Evolutionary conservation across 2,797 vertebrate species (phyloP), one percentile per base, ranked within the genome.

Genomic region (Sylvia borin): DNA sequence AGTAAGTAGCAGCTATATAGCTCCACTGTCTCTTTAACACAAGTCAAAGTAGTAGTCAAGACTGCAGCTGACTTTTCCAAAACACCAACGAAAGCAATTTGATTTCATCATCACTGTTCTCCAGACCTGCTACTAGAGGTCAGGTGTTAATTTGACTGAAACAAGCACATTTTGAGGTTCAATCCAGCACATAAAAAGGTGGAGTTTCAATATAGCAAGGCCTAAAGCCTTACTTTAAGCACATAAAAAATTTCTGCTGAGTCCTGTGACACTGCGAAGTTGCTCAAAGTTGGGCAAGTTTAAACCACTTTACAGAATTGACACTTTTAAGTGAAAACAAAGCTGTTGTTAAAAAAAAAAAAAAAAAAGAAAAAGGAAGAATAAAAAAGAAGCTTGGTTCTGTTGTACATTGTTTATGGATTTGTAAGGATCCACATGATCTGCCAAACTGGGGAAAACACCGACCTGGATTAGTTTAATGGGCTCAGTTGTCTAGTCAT

Each of bases 371-470:
- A 21, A 19, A 11, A 7, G 9, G 3, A 5, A 13, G 1, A 24
- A 40, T 32, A 12, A 16, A 36, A 54, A 26, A 6, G 6, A 7
- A 22, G 9, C 5, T 88, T 88, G 66, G 3, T 18, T 48, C 8
- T 48, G 15, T 25, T 55, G 10, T 14, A 12, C 15, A 81, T 70
- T 75, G 25, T 91, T 93, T 93, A 43, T 78, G 42, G 16, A 55
- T 95, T 64, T 84, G 42, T 88, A 74, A 50, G 31, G 36, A 73
- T 61, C 12, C 60, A 20, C 36, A 42, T 32, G 13, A 50, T 89
- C 75, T 78, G 47, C 43, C 80, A 90, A 95, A 75, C 6, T 70
- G 13, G 12, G 81, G 77, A 83, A 96, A 96, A 96, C 47, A 72
- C 66, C 57, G 62, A 31, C 65, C 71, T 6, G 27, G 65, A 89